Conservation (phyloP, 2,888 invertebrate genomes). For the Drosophila prolongata region DNA sequence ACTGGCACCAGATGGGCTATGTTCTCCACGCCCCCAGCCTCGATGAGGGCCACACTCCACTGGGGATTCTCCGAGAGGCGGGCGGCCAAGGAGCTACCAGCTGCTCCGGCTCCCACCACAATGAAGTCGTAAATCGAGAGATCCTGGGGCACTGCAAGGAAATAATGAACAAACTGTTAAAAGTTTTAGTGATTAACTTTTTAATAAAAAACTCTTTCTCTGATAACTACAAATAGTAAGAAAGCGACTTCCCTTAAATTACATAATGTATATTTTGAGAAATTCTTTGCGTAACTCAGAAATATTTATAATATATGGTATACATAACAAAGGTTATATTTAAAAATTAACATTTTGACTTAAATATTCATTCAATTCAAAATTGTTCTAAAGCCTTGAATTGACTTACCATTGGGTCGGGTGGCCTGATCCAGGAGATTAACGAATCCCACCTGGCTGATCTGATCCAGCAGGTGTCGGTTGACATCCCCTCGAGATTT, state of each 20-base stretch:
- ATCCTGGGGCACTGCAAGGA: conserved; percentile 52
- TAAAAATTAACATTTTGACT: too few species aligned
- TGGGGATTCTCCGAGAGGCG: conserved; percentile 83
- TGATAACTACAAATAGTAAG: too few species aligned
- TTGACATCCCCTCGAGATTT: conserved; percentile 7
- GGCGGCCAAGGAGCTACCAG: conserved; percentile 86
- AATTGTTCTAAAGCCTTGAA: too few species aligned
- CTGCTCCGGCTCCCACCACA: conserved; percentile 93
- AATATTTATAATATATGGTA: too few species aligned
- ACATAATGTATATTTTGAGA: too few species aligned
- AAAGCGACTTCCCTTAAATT: too few species aligned
- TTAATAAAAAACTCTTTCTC: too few species aligned
- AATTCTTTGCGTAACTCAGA: too few species aligned
- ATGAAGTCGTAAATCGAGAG: conserved; percentile 91
- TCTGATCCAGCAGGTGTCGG: conserved; percentile 48
- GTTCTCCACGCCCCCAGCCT: conserved; percentile 85
- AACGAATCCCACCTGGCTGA: conserved; percentile 55
- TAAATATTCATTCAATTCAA: too few species aligned
- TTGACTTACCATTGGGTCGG: conserved; percentile 57
- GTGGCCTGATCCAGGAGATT: conserved; percentile 55
- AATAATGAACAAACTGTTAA: too few species aligned
- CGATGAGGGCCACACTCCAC: conserved; percentile 85
- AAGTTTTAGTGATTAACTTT: too few species aligned
- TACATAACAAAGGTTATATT: too few species aligned
- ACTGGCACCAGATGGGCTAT: conserved; percentile 79